Conservation (phyloP, 2,797 vertebrate species). For the Acipenser oxyrinchus region DNA sequence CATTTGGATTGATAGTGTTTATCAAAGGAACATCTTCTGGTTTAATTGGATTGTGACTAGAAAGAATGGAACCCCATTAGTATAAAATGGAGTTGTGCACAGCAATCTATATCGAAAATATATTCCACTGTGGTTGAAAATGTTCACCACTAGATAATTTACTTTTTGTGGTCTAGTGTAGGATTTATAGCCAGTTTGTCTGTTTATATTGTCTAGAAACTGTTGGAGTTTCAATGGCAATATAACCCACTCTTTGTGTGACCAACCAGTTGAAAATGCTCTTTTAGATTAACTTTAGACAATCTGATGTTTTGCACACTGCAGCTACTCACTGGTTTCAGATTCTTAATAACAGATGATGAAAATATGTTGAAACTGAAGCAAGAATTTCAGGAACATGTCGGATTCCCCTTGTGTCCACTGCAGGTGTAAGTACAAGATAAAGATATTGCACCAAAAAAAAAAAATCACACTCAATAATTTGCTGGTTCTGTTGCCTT, state of each 20-base stretch:
- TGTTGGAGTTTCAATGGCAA: background rate
- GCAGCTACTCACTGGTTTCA: too few relatives aligned
- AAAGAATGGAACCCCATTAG: constrained; percentile 36
- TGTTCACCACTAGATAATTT: background rate
- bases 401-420: background rate
- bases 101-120: constrained; percentile 26
- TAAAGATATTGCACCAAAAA: too few relatives aligned
- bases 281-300: background rate
- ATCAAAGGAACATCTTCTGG: constrained; percentile 34
- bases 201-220: background rate
- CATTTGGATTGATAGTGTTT: constrained; percentile 30
- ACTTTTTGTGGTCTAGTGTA: constrained; percentile 1
- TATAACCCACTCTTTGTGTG: constrained; percentile 1
- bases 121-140: constrained; percentile 13
- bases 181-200: constrained; percentile 3
- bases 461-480: too few relatives aligned
- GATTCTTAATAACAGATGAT: background rate
- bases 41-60: constrained; percentile 42
- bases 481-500: too few relatives aligned
- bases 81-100: constrained; percentile 25
- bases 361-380: background rate
- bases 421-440: background rate
- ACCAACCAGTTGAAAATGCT: background rate
- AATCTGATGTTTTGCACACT: background rate
- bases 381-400: background rate